These are phyloP conservation scores for Adelosebastes latens DNA, from an alignment of 2,797 vertebrate species.

Conservation along the genomic window DNA sequence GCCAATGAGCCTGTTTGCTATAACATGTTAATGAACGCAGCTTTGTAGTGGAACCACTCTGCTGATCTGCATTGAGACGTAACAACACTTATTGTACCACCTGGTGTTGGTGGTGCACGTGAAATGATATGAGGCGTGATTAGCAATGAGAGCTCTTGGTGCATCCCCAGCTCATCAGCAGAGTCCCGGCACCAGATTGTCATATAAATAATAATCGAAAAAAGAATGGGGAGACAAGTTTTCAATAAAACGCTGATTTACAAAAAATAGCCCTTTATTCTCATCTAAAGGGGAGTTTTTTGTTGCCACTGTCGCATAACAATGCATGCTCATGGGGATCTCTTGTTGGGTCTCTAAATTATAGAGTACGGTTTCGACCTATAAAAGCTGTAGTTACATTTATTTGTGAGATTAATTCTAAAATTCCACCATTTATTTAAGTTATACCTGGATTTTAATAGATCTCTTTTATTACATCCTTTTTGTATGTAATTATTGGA, in stretches of 20 bases:
- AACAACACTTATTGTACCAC: background rate
- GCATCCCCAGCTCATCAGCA: background rate
- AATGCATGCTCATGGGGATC: too few species aligned
- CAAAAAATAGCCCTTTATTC: background rate
- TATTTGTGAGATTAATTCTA: too few species aligned
- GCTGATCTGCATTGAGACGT: background rate
- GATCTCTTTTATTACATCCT: background rate
- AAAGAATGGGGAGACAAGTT: background rate
- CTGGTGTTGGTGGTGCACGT: background rate
- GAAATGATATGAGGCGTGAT: background rate
- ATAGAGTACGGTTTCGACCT: too few species aligned
- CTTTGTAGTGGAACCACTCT: slow-evolving; percentile 31
- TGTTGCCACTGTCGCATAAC: too few species aligned
- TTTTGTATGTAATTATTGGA: background rate
- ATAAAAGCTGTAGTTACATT: background rate
- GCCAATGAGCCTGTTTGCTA: background rate
- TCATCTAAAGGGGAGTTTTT: background rate
- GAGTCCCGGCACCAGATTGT: background rate
- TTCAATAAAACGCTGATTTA: background rate
- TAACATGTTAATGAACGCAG: background rate
- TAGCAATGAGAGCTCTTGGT: background rate
- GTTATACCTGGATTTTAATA: background rate
- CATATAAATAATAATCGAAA: background rate
- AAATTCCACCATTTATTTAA: background rate
- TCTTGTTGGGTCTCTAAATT: too few species aligned